Evolutionary conservation across 2,113 vertebrate species (phyloP).

Genomic region (Alouatta palliata): DNA sequence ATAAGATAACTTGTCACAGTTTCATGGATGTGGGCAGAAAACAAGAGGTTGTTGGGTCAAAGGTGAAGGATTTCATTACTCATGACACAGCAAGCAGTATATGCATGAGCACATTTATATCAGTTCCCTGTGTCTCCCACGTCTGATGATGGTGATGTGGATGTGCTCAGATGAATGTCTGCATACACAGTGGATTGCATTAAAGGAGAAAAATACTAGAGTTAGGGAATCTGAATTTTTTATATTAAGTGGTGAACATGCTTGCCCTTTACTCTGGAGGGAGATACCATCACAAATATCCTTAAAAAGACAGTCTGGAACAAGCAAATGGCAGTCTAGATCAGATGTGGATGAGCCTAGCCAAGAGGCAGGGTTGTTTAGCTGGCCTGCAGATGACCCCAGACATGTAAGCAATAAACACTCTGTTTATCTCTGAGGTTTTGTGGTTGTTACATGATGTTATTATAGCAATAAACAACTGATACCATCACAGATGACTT

Average conservation of each 20-base stretch:
- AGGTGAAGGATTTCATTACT: slow-evolving; percentile 39
- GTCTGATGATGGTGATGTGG: background rate
- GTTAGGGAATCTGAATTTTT: slow-evolving; percentile 32
- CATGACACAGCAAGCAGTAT: background rate
- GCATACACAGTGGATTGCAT: background rate
- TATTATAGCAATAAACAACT: slow-evolving; percentile 41
- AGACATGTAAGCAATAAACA: background rate
- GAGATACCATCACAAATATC: background rate
- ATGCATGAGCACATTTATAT: background rate
- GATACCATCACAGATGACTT: slow-evolving; percentile 28
- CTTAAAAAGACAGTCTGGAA: background rate
- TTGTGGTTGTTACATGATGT: slow-evolving; percentile 18
- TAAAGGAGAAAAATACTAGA: background rate
- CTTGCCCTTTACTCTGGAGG: background rate
- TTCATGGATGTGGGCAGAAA: slow-evolving; percentile 21
- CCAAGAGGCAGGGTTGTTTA: background rate
- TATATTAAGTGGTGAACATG: background rate
- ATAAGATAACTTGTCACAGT: slow-evolving; percentile 31
- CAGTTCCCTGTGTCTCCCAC: background rate
- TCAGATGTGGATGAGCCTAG: background rate
- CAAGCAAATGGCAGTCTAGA: background rate
- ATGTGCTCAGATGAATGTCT: background rate
- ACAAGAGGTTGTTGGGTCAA: slow-evolving; percentile 35
- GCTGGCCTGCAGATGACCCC: slow-evolving; percentile 14
- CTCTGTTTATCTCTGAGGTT: slow-evolving; percentile 13